Percentiles rank a stretch among this genome's conserved stretches.
Evolutionary conservation across 2,888 invertebrate species (phyloP).

Genomic region (Cataglyphis albicans): DNA sequence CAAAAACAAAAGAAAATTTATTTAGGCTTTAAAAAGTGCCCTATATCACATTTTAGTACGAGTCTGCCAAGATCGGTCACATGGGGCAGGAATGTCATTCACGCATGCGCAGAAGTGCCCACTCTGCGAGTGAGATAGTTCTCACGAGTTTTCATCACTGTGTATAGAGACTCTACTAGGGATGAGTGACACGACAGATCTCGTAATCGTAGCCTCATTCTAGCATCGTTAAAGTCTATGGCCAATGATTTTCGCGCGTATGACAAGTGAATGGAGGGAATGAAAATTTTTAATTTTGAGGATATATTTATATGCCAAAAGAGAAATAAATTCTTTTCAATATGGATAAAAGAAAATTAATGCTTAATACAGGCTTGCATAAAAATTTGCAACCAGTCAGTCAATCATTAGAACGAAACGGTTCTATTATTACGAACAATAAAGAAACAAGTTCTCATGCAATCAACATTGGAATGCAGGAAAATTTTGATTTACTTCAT

Average conservation of each 20-base stretch:
- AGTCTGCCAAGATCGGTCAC: no score
- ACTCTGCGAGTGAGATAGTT: no score
- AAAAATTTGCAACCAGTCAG: constrained; percentile 43
- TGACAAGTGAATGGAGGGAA: neutral
- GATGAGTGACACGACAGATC: no score
- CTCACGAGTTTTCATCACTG: no score
- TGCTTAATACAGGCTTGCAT: constrained; percentile 57
- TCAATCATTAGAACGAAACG: constrained; percentile 22
- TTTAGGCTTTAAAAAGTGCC: no score
- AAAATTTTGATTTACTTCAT: neutral
- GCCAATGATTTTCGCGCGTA: neutral
- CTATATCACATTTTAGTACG: no score
- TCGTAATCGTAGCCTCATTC: no score
- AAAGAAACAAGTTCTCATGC: neutral
- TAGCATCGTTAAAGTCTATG: no score
- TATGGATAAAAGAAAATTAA: constrained; percentile 71
- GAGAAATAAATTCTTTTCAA: neutral
- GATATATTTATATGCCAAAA: neutral
- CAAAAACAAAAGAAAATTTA: no score
- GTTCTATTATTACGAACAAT: neutral
- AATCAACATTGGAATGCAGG: neutral
- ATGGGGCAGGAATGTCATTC: no score
- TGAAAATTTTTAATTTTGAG: neutral
- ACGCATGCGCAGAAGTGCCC: no score
- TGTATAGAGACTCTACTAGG: no score